phyloP scores from a whole-genome alignment of 1,140 invertebrate genomes.

The Conopomorpha cramerella region DNA sequence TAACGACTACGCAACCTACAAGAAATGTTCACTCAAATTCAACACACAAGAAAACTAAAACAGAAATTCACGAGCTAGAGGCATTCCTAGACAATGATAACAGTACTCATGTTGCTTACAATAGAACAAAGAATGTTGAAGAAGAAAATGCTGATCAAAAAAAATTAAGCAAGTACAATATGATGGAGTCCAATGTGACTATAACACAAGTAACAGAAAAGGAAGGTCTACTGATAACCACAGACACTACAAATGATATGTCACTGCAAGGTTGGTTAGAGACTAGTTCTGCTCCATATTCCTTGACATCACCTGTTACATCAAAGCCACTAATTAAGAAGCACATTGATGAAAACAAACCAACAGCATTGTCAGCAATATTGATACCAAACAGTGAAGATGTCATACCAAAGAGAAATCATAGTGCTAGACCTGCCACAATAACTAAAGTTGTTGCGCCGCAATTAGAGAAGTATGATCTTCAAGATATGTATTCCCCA shows the following conservation, averaged over 20 bases:
- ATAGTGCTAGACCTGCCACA: conserved; percentile 31
- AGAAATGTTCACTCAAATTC: conserved; percentile 22
- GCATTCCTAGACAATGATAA: conserved; percentile 36
- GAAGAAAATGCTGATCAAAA: conserved; percentile 34
- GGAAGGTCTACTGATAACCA: conserved; percentile 41
- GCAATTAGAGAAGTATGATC: conserved; percentile 33
- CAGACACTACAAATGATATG: conserved; percentile 45
- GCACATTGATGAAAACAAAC: conserved; percentile 24
- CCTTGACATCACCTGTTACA: conserved; percentile 14
- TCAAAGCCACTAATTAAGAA: conserved; percentile 27
- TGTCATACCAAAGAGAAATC: conserved; percentile 17
- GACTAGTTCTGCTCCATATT: conserved; percentile 20
- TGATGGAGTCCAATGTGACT: conserved; percentile 44
- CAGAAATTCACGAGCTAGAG: conserved; percentile 44
- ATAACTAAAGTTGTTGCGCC: conserved; percentile 49
- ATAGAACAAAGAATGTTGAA: conserved; percentile 44
- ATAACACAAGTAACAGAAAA: conserved; percentile 44
- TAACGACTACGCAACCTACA: conserved; percentile 17
- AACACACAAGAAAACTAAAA: conserved; percentile 37
- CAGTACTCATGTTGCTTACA: conserved; percentile 38
- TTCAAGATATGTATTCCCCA: conserved; percentile 28
- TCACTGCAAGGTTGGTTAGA: conserved; percentile 39
- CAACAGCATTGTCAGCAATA: conserved; percentile 32
- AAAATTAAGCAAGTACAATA: conserved; percentile 36
- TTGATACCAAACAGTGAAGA: conserved; percentile 32